A percentile compares a stretch with the other conserved stretches of the same genome.
Conservation (phyloP, 2,797 vertebrate genomes). For the Melanotaenia maccullochi region DNA sequence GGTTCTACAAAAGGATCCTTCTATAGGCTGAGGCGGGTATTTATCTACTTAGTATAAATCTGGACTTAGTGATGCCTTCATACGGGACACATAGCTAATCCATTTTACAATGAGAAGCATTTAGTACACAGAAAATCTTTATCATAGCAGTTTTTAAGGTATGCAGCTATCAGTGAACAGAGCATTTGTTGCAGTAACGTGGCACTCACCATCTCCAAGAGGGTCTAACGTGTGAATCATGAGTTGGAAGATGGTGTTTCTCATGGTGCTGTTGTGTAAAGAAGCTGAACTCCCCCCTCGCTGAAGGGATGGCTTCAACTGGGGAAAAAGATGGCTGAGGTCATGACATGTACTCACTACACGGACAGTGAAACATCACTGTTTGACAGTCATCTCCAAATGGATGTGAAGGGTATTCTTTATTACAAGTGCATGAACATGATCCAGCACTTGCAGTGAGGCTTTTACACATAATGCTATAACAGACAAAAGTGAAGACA, state of each 20-base stretch:
- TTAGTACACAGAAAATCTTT: slow-evolving; percentile 37
- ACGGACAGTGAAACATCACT: slow-evolving; percentile 20
- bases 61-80: slow-evolving; percentile 82
- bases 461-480: neutral
- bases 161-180: neutral
- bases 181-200: neutral
- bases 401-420: neutral
- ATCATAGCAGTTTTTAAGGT: slow-evolving; percentile 16
- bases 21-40: slow-evolving; percentile 69
- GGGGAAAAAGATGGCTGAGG: slow-evolving; percentile 55
- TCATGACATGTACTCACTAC: slow-evolving; percentile 42
- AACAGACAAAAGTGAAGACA: neutral
- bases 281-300: slow-evolving; percentile 92
- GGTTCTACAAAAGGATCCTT: slow-evolving; percentile 55
- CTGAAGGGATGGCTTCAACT: slow-evolving; percentile 88
- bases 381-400: neutral
- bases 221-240: slow-evolving; percentile 96
- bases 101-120: slow-evolving; percentile 83
- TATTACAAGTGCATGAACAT: slow-evolving; percentile 7
- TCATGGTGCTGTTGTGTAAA: slow-evolving; percentile 95
- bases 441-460: slow-evolving; percentile 3
- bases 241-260: slow-evolving; percentile 93
- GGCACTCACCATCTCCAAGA: slow-evolving; percentile 89
- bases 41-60: slow-evolving; percentile 91
- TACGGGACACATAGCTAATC: slow-evolving; percentile 86